Base-by-base conservation (phyloP, 2,797 vertebrate genomes). In the Graptemys geographica region DNA sequence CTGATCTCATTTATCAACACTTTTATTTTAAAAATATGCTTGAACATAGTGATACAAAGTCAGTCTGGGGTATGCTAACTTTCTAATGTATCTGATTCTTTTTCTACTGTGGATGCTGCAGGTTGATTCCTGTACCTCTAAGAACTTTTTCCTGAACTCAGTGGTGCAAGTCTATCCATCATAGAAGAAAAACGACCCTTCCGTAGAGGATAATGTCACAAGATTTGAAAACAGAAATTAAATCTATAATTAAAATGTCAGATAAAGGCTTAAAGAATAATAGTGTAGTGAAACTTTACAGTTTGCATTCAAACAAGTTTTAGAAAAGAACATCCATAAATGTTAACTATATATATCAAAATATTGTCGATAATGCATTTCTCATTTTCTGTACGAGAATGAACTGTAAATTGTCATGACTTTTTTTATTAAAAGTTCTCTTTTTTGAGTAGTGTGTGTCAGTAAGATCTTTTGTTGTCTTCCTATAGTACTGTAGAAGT, bases 91-190 rank as follows among this genome's bases (percentile, higher is more conserved):
- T 97, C 95, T 95, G 49, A 33, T 96, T 97, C 92, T 97, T 87
- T 96, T 89, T 96, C 94, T 96, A 92, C 96, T 95, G 84, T 96
- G 96, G 95, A 93, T 96, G 86, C 97, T 96, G 62, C 96, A 97
- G 96, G 96, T 96, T 97, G 96, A 93, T 95, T 94, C 94, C 97
- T 96, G 81, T 95, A 1, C 92, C 87, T 96, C 65, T 69, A 69
- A 69, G 88, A 96, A 93, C 94, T 96, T 97, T 97, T 96, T 95
- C 96, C 97, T 95, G 90, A 97, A 62, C 93, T 95, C 95, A 96
- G 96, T 95, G 95, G 96, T 83, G 55, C 97, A 87, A 96, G 74
- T 96, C 69, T 83, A 93, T 93, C 27, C 95, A 33, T 9, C 87
- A 94, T 96, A 96, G 96, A 97, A 94, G 96, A 97, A 94, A 94